Conservation (phyloP, 2,888 invertebrate species). For the Agrotis exclamationis region DNA sequence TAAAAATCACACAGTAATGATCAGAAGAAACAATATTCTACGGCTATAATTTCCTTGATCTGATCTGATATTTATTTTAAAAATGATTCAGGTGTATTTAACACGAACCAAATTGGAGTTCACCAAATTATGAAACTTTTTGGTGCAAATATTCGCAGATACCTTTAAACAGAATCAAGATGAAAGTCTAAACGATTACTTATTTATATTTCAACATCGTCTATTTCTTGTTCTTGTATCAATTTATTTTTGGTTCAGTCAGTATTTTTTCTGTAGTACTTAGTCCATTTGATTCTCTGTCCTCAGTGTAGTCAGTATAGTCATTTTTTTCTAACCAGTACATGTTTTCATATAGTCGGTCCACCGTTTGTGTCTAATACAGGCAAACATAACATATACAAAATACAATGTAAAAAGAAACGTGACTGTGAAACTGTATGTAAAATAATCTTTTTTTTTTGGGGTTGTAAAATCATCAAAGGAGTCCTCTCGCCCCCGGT, state of each 20-base stretch:
- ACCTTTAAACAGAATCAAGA: neutral
- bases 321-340: neutral
- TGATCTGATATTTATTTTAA: too few species aligned
- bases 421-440: too few species aligned
- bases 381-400: too few species aligned
- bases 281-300: too few species aligned
- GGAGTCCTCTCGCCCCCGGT: too few species aligned
- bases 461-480: too few species aligned
- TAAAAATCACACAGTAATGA: neutral
- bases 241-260: neutral
- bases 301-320: neutral
- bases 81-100: slow-evolving; percentile 4
- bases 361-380: too few species aligned
- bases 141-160: neutral
- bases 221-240: neutral
- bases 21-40: neutral
- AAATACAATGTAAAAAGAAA: too few species aligned
- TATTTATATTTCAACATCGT: neutral
- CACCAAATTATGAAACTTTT: neutral
- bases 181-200: neutral
- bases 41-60: slow-evolving; percentile 1
- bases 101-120: neutral
- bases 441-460: too few species aligned
- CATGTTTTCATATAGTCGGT: too few species aligned
- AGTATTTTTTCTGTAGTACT: neutral